These are phyloP conservation scores for Passer domesticus DNA, from an alignment of 2,113 vertebrate species.

Conservation along the genomic window DNA sequence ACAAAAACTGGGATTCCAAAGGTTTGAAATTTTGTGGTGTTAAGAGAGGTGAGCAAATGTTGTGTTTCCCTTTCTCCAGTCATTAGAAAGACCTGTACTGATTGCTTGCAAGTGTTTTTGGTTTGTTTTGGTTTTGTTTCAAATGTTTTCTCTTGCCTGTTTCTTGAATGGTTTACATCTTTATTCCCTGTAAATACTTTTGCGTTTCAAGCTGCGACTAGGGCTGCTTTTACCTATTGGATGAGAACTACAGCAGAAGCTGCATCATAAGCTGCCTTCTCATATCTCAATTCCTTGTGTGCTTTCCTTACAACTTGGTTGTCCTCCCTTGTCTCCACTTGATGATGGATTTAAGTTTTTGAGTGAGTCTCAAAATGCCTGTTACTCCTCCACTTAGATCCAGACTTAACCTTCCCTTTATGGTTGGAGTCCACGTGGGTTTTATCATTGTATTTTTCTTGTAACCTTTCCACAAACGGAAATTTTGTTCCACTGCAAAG, in stretches of 20 bases:
- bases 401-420: conserved; percentile 5
- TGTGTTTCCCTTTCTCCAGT: neutral
- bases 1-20: neutral
- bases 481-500: conserved; percentile 24
- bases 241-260: neutral
- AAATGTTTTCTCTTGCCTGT: neutral
- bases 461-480: conserved; percentile 28
- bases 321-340: neutral
- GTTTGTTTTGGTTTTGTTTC: neutral
- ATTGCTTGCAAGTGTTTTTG: neutral
- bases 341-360: conserved; percentile 15
- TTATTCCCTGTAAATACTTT: neutral
- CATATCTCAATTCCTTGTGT: neutral
- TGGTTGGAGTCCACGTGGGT: neutral
- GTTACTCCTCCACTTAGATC: neutral
- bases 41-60: neutral
- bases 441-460: conserved; percentile 28
- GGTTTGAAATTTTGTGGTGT: neutral
- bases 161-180: neutral
- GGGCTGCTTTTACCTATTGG: neutral
- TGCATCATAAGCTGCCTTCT: neutral
- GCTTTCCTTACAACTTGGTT: neutral
- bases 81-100: neutral
- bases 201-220: neutral
- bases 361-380: neutral